A percentile compares a stretch with the other conserved stretches of the same genome.
Conservation (phyloP, 35 echinoderm and acorn worm species). For the Patiria miniata region DNA sequence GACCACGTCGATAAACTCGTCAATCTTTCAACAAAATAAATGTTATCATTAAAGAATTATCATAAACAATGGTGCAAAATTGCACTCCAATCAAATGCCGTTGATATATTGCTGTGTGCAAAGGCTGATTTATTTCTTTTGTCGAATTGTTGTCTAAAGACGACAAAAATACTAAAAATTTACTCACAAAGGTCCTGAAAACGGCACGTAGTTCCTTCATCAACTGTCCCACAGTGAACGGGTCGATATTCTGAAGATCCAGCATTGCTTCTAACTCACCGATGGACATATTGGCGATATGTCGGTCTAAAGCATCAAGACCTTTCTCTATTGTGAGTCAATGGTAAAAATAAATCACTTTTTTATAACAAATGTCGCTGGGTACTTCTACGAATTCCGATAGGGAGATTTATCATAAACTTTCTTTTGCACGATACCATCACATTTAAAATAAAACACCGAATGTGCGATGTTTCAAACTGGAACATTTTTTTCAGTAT, state of each 20-base stretch:
- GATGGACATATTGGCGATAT: slow-evolving; percentile 37
- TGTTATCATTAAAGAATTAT: background rate
- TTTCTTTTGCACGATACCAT: no score
- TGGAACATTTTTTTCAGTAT: no score
- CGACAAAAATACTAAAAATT: background rate
- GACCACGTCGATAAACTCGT: background rate
- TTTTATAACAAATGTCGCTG: no score
- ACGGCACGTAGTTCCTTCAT: slow-evolving; percentile 24
- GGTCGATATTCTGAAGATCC: slow-evolving; percentile 30
- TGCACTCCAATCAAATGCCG: no score
- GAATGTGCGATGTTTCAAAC: no score
- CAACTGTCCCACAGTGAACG: background rate
- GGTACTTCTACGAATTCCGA: no score
- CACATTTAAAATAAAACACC: no score
- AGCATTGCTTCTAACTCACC: slow-evolving; percentile 33
- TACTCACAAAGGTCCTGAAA: slow-evolving; percentile 21
- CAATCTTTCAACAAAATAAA: background rate
- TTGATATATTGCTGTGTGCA: no score
- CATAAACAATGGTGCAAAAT: no score
- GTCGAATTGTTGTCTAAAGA: no score
- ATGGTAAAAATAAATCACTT: background rate
- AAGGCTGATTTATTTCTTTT: no score
- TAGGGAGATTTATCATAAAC: no score
- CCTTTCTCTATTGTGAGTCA: slow-evolving; percentile 16
- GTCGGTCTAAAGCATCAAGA: slow-evolving; percentile 14